A percentile compares a stretch with the other conserved stretches of the same genome.
phyloP scores from a whole-genome alignment of 2,797 vertebrate genomes.

The Nannoperca australis region DNA sequence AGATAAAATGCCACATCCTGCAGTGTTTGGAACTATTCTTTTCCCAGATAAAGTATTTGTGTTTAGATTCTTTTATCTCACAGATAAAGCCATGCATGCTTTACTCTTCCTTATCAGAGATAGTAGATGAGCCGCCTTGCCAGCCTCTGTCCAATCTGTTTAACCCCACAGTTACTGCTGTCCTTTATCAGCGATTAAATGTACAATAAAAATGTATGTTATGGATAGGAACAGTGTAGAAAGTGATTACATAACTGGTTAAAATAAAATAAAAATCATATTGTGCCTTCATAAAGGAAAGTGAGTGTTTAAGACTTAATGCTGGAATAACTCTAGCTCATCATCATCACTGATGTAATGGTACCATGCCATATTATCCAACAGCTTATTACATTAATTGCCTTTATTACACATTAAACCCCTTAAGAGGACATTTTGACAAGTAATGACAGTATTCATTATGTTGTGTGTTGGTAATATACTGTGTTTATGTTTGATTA shows the following conservation, averaged over 20 bases:
- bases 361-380: not conserved
- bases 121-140: conserved; percentile 8
- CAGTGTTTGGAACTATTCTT: not conserved
- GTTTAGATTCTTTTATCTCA: conserved; percentile 33
- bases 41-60: conserved; percentile 21
- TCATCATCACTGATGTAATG: conserved; percentile 3
- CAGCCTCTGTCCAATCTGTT: not conserved
- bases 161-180: conserved; percentile 20
- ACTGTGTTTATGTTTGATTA: not conserved
- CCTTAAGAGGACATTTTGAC: not conserved
- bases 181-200: conserved; percentile 36
- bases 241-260: conserved; percentile 25
- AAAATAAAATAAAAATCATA: conserved; percentile 1
- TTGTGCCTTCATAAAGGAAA: no score
- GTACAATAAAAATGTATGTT: conserved; percentile 39
- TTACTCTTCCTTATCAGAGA: conserved; percentile 23
- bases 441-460: not conserved
- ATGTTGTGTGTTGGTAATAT: not conserved
- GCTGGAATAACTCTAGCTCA: not conserved
- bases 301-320: not conserved
- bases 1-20: not conserved
- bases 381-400: conserved; percentile 5
- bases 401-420: not conserved
- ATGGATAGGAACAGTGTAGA: conserved; percentile 6
- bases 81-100: conserved; percentile 27